Conservation (phyloP, 2,797 vertebrate species). For the Rhincodon typus region DNA sequence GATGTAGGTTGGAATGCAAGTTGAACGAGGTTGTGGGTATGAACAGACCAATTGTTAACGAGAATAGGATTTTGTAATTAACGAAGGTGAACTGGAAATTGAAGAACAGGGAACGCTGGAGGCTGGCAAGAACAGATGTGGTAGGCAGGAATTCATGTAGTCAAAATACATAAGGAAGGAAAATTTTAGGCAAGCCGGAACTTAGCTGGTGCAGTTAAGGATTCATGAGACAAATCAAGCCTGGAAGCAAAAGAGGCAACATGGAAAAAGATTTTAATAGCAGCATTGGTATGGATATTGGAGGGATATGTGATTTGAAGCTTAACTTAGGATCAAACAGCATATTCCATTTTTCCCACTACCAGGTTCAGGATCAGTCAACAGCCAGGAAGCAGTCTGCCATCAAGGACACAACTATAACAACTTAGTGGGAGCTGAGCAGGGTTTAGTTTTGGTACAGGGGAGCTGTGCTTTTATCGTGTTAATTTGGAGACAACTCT, state of each 20-base stretch:
- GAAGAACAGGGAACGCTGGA: background rate
- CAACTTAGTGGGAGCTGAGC: background rate
- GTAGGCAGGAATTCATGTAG: background rate
- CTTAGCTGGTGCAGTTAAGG: background rate
- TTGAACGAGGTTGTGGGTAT: background rate
- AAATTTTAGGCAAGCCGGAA: background rate
- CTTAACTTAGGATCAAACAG: background rate
- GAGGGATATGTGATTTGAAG: background rate
- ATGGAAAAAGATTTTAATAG: background rate
- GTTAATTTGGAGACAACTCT: background rate
- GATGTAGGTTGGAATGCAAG: background rate
- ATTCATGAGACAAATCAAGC: background rate
- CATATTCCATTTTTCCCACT: background rate
- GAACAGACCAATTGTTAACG: background rate
- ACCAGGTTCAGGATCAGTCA: background rate
- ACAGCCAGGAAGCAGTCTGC: background rate
- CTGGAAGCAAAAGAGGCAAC: background rate
- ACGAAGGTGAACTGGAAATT: background rate
- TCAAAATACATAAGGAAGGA: background rate
- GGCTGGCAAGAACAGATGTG: background rate
- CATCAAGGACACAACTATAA: background rate
- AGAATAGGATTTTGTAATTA: background rate
- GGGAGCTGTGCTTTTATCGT: background rate
- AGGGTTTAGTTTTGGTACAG: background rate
- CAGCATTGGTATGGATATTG: background rate